A percentile compares a stretch with the other conserved stretches of the same genome.
Conservation (phyloP, 2,797 vertebrate genomes). For the Sternarchorhynchus goeldii region DNA sequence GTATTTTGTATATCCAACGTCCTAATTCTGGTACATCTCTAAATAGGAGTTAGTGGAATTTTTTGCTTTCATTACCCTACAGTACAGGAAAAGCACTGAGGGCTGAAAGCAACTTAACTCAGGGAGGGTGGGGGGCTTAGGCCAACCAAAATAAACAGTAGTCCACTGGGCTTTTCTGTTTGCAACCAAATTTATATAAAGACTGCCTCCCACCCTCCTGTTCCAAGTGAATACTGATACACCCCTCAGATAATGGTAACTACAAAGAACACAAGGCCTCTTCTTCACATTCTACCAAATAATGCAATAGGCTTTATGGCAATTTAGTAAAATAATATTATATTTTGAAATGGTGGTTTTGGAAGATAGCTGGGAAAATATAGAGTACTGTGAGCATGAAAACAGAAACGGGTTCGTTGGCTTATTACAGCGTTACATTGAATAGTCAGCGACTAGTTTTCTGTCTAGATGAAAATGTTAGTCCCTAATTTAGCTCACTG, state of each 20-base stretch:
- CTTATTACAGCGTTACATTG: no score
- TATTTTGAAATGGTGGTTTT: no score
- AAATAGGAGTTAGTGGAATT: background rate
- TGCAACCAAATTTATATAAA: conserved; percentile 57
- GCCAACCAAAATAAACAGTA: conserved; percentile 31
- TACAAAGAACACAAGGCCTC: background rate
- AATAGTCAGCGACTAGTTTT: no score
- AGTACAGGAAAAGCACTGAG: background rate
- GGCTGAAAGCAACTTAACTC: conserved; percentile 7
- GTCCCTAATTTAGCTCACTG: background rate
- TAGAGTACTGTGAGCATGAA: no score
- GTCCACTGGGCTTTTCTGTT: conserved; percentile 56
- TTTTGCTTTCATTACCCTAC: background rate
- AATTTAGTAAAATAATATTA: no score
- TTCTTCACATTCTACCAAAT: background rate
- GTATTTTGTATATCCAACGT: background rate
- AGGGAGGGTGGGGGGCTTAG: conserved; percentile 4
- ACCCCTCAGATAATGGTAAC: conserved; percentile 5
- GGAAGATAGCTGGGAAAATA: no score
- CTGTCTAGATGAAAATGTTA: background rate
- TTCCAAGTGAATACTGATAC: conserved; percentile 44
- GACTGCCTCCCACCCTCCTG: conserved; percentile 38
- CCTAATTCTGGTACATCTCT: background rate
- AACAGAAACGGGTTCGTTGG: no score
- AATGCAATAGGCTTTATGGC: no score